Evolutionary conservation across 2,113 vertebrate species (phyloP), one percentile per base, ranked within the genome.

Genomic region (Sinocyclocheilus anshuiensis): DNA sequence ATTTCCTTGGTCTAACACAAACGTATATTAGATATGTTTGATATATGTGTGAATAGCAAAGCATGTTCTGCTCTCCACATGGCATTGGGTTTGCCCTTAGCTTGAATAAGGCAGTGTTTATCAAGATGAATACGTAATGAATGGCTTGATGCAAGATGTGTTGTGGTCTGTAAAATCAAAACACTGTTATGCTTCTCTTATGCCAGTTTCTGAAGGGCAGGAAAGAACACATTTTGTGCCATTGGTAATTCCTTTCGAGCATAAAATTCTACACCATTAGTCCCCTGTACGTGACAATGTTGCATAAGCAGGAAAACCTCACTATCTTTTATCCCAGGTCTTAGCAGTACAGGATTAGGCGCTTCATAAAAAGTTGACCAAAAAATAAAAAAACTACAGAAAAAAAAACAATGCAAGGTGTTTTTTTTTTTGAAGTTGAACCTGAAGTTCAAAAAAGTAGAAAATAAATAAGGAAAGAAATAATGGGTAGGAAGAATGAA

Each of bases 51-150:
- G 59, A 48, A 81, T 45, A 65, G 15, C n/a, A 65, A 67, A 29
- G 12, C 18, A 55, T 22, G 76, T 22, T 78, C 9, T 57, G 6
- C 48, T 29, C 26, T 26, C 4, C 2, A 6, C 24, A 81, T 11
- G 61, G 20, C 77, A 81, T 67, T 67, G n/a, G 2, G n/a, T 26
- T 81, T 48, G 74, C 42, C 74, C 74, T 76, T 48, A 76, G 84
- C 59, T 16, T 67, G 74, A 63, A 75, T n/a, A 48, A 61, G 48
- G 55, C 22, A 48, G 42, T 48, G 39, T 80, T 16, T 77, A 86
- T 86, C 80, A 82, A 26, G 79, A 82, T 48, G 39, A 57, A 86
- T 76, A 50, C 13, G 33, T 86, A 74, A 86, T 82, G 72, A 61
- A 86, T 75, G 10, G n/a, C 78, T 48, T 77, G 48, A 29, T 33